phyloP scores from a whole-genome alignment of 2,797 vertebrate genomes.

The Chiloscyllium punctatum region DNA sequence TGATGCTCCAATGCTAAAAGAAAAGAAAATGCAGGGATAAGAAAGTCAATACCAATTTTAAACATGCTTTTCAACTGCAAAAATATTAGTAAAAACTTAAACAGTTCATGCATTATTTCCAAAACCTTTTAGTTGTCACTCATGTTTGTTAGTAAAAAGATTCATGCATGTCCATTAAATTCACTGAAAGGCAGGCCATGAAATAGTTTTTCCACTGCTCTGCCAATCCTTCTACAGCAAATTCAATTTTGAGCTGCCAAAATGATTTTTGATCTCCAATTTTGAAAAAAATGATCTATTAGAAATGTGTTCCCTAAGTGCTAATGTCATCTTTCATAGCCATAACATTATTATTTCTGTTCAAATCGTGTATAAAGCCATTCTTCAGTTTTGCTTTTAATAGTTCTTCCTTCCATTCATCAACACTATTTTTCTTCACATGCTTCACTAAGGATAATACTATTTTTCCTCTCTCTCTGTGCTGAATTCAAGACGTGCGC shows the following conservation, averaged over 20 bases:
- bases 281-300: constrained; percentile 31
- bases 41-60: neutral
- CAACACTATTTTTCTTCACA: constrained; percentile 25
- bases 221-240: constrained; percentile 23
- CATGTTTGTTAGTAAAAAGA: constrained; percentile 36
- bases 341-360: constrained; percentile 38
- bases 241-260: constrained; percentile 39
- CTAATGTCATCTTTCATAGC: constrained; percentile 28
- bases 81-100: constrained; percentile 23
- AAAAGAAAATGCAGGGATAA: neutral
- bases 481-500: neutral
- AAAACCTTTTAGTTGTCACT: constrained; percentile 36
- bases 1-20: neutral
- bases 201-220: constrained; percentile 34
- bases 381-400: constrained; percentile 34
- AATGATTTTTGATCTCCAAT: constrained; percentile 38
- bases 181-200: constrained; percentile 37
- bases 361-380: constrained; percentile 35
- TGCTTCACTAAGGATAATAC: neutral
- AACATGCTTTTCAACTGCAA: neutral
- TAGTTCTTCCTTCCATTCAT: constrained; percentile 34
- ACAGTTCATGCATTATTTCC: constrained; percentile 26
- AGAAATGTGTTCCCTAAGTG: constrained; percentile 35
- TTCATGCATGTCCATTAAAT: constrained; percentile 38
- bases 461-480: neutral